Evolutionary conservation across 1,140 invertebrate genomes (phyloP).

Genomic region (Lepidurus packardi): DNA sequence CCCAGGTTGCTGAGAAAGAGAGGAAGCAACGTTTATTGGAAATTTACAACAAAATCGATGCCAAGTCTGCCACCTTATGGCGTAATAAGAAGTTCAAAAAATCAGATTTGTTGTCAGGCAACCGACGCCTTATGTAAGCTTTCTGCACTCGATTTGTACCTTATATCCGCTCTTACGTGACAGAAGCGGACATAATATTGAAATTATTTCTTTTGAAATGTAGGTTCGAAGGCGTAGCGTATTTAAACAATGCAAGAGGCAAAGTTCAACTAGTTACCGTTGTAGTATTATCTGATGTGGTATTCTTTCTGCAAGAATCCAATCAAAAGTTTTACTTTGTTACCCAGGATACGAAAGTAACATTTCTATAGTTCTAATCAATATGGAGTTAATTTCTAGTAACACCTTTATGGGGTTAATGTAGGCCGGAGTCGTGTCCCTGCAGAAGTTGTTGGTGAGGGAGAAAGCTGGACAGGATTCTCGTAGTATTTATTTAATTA

Average conservation of each 20-base stretch:
- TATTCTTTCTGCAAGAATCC: conserved; percentile 85
- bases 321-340: conserved; percentile 60
- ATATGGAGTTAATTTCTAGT: conserved; percentile 11
- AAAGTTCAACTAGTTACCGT: conserved; percentile 78
- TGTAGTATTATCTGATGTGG: conserved; percentile 81
- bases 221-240: conserved; percentile 76
- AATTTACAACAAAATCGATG: conserved; percentile 87
- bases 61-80: conserved; percentile 79
- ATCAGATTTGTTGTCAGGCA: conserved; percentile 78
- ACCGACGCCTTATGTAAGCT: conserved; percentile 66
- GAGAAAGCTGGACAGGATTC: conserved; percentile 88
- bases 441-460: conserved; percentile 82
- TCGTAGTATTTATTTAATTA: conserved; percentile 77
- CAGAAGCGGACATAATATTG: conserved; percentile 35
- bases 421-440: conserved; percentile 79
- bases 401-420: too few relatives aligned
- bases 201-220: conserved; percentile 36
- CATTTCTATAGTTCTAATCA: neutral
- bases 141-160: neutral
- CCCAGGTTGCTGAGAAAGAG: conserved; percentile 85
- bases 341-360: conserved; percentile 50
- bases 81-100: conserved; percentile 85
- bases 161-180: neutral
- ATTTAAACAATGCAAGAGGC: conserved; percentile 72
- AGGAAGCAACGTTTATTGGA: conserved; percentile 80